Percentiles rank a stretch among this genome's conserved stretches.
Conservation (phyloP, 2,888 invertebrate genomes). For the Agrilus cyanescens region DNA sequence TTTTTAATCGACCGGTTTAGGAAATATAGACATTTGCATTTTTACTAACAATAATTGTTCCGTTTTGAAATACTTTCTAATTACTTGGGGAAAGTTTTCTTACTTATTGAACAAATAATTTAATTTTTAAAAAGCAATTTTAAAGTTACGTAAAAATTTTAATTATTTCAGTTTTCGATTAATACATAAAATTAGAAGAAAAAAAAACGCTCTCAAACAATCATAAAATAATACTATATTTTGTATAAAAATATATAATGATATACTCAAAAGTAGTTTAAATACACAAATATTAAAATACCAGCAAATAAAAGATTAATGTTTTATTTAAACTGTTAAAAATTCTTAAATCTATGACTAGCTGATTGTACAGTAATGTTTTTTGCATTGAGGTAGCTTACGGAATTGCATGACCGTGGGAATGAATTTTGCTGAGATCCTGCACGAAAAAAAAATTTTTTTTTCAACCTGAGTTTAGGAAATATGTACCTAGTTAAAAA, state of each 20-base stretch:
- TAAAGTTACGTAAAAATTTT: no score
- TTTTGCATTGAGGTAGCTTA: constrained; percentile 37
- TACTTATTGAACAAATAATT: no score
- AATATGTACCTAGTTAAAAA: constrained; percentile 6
- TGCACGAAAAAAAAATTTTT: constrained; percentile 6
- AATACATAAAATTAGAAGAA: neutral
- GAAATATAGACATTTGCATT: no score
- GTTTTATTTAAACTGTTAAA: constrained; percentile 15
- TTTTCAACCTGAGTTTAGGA: constrained; percentile 3
- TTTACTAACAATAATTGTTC: no score
- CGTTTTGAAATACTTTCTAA: no score
- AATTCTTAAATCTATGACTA: constrained; percentile 36
- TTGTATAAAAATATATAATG: constrained; percentile 34
- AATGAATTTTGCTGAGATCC: constrained; percentile 13
- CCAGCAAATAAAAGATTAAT: constrained; percentile 12
- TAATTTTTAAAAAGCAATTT: no score
- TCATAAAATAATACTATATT: constrained; percentile 34
- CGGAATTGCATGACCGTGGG: constrained; percentile 12
- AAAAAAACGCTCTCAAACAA: constrained; percentile 6
- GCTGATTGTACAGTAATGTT: constrained; percentile 38
- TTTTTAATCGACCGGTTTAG: no score
- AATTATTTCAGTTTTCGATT: no score
- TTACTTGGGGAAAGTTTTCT: no score
- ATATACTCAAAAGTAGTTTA: constrained; percentile 24
- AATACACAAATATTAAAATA: constrained; percentile 10